Percentiles rank a stretch among this genome's conserved stretches.
These are phyloP conservation scores for Galendromus occidentalis DNA, from an alignment of 1,140 invertebrate genomes.

Conservation along the genomic window DNA sequence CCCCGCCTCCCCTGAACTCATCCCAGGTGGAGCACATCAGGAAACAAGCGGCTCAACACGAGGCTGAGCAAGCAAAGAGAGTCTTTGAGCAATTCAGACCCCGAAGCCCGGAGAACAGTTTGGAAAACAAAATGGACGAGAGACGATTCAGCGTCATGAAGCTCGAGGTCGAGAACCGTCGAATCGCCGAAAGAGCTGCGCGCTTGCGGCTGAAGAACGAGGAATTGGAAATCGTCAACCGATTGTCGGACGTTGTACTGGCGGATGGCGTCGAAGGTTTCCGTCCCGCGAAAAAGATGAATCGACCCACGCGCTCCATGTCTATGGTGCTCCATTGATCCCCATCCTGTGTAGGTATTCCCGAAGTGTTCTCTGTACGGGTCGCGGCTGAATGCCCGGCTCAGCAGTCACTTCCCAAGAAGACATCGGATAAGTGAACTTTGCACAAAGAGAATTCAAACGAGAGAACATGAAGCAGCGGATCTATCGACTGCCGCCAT, in stretches of 20 bases:
- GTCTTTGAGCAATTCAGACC: constrained; percentile 4
- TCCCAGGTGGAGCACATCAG: neutral
- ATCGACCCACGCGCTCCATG: constrained; percentile 1
- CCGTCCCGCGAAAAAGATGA: neutral
- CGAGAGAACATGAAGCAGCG: too few species aligned
- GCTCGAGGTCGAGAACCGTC: neutral
- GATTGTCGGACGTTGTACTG: neutral
- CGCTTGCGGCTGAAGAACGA: neutral
- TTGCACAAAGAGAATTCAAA: too few species aligned
- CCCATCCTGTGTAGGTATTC: too few species aligned
- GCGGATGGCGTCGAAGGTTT: neutral
- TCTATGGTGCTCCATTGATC: neutral
- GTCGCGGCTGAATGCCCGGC: too few species aligned
- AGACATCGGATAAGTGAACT: too few species aligned
- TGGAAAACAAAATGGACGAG: constrained; percentile 2
- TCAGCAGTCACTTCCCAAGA: too few species aligned
- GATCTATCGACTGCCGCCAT: too few species aligned
- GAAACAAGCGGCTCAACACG: neutral
- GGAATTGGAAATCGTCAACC: neutral
- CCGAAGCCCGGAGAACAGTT: neutral
- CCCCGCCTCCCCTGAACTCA: constrained; percentile 1
- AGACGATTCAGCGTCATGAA: constrained; percentile 1
- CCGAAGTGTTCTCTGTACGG: too few species aligned
- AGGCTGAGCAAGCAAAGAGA: neutral
- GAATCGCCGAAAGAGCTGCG: neutral